These are phyloP conservation scores for Pantherophis guttatus DNA, from an alignment of 2,113 vertebrate genomes.

Conservation along the genomic window DNA sequence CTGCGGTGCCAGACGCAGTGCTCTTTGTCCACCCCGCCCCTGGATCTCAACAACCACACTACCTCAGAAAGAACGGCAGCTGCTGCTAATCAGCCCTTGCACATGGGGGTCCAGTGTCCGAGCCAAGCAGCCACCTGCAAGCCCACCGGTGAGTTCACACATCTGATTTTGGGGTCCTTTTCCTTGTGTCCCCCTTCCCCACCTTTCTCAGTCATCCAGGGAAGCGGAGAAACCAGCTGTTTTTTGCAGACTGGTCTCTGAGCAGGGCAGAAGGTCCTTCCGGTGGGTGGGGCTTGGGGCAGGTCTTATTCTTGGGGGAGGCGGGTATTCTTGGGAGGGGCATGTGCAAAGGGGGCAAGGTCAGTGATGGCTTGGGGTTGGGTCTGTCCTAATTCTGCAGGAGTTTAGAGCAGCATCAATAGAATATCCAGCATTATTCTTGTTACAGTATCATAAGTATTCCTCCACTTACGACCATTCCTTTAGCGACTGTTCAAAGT, in stretches of 20 bases:
- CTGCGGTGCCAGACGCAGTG: conserved; percentile 96
- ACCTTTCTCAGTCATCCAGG: background rate
- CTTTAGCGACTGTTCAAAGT: background rate
- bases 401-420: background rate
- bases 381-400: background rate
- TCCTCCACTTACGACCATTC: background rate
- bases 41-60: conserved; percentile 87
- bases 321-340: background rate
- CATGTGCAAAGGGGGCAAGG: background rate
- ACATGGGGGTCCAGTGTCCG: conserved; percentile 82
- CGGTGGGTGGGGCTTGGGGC: background rate
- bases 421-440: background rate
- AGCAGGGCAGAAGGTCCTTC: background rate
- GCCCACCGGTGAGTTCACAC: conserved; percentile 79
- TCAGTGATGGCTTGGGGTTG: background rate
- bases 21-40: conserved; percentile 72
- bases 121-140: conserved; percentile 93
- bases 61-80: conserved; percentile 70
- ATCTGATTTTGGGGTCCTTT: background rate
- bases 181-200: background rate
- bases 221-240: background rate
- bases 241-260: background rate
- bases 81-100: conserved; percentile 53
- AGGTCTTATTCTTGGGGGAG: background rate
- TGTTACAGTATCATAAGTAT: background rate